Evolutionary conservation across 2,888 invertebrate genomes (phyloP), one percentile per base, ranked within the genome.

Genomic region (Limnephilus rhombicus): DNA sequence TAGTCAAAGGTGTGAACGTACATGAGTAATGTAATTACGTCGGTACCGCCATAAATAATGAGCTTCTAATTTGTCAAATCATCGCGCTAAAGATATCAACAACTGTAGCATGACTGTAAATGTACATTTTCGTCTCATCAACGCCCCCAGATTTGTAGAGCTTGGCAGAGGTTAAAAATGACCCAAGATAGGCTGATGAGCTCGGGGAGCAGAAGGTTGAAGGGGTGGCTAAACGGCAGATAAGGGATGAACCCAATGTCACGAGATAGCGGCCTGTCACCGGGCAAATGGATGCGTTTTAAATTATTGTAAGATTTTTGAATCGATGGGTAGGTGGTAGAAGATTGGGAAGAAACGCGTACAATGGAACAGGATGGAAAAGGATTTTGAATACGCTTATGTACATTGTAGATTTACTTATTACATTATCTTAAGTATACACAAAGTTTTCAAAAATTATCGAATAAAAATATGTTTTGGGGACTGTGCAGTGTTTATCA

Each of bases 91-190:
- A 18, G 37, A 31, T 34, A 37, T 4, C 37, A 24, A 15, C 37
- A 41, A 18, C 18, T 49, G 13, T 9, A 45, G n/a, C 45, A 53
- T 80, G 89, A 89, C 34, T 80, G n/a, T 18, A 37, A 68, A 18
- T 15, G 53, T 24, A 83, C 83, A 53, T 83, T 88, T 82, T 87
- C 87, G 18, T 88, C 53, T 81, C 29, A 31, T 82, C 49, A 83
- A 81, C 90, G 68, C 89, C 87, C 92, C 80, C 80, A 88, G 87
- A 82, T 88, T 82, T 82, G 88, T 88, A 86, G 81, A 85, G 90
- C 49, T 53, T 91, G 91, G 92, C 91, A 93, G 90, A 93, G 92
- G 93, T 93, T 93, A 93, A 93, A 93, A 93, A 93, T 93, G 92
- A 93, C 91, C 93, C 89, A 45, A 91, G 91, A 91, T 91, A 91